Conservation (phyloP, 2,888 invertebrate species). For the Drymonia ruficornis region DNA sequence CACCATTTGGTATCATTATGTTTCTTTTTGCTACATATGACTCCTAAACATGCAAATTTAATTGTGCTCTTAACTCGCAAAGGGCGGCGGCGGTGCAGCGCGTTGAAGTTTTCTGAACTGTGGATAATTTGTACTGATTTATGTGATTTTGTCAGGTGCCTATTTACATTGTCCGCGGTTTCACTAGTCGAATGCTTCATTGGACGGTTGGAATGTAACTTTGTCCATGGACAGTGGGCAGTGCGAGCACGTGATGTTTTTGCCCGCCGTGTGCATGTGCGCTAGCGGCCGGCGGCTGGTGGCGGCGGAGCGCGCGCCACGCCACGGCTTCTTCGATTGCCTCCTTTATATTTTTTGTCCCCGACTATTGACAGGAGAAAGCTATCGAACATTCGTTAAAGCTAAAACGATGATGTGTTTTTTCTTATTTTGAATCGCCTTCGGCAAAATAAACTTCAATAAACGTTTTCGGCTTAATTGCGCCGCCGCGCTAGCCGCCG, state of each 20-base stretch:
- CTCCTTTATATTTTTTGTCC: slow-evolving; percentile 52
- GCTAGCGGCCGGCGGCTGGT: not conserved
- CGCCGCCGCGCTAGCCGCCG: slow-evolving; percentile 6
- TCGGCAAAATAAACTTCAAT: slow-evolving; percentile 14
- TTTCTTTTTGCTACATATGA: not conserved
- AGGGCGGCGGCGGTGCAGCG: no score
- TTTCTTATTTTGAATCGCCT: slow-evolving; percentile 23
- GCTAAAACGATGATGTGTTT: slow-evolving; percentile 22
- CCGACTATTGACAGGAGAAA: slow-evolving; percentile 70
- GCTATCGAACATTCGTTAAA: slow-evolving; percentile 44
- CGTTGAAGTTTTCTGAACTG: not conserved
- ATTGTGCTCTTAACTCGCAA: no score
- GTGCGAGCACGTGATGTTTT: slow-evolving; percentile 51
- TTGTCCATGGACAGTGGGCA: slow-evolving; percentile 42
- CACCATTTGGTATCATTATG: not conserved
- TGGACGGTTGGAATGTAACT: slow-evolving; percentile 66
- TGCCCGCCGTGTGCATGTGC: slow-evolving; percentile 24
- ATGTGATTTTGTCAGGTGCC: slow-evolving; percentile 23
- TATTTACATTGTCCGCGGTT: slow-evolving; percentile 35
- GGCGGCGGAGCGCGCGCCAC: slow-evolving; percentile 18
- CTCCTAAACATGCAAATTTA: no score
- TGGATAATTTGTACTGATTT: slow-evolving; percentile 13
- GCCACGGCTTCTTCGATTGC: slow-evolving; percentile 41
- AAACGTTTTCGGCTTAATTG: slow-evolving; percentile 28
- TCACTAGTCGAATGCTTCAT: slow-evolving; percentile 59